phyloP scores from a whole-genome alignment of 1,140 invertebrate genomes.

The Charaxes varanes region DNA sequence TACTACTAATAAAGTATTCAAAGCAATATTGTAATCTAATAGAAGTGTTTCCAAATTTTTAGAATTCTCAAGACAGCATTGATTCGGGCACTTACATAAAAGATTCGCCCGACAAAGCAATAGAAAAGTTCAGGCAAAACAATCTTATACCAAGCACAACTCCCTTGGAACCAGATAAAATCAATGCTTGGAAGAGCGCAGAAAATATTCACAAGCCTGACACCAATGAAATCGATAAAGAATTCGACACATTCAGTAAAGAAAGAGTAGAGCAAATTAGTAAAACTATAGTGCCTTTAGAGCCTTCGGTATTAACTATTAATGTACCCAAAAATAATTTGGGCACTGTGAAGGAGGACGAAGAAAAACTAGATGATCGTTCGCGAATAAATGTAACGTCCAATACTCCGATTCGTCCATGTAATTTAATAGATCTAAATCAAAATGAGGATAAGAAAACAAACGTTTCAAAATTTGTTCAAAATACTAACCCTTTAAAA shows the following conservation, averaged over 20 bases:
- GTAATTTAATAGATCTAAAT: constrained; percentile 14
- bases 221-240: constrained; percentile 49
- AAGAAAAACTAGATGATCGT: constrained; percentile 53
- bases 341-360: constrained; percentile 60
- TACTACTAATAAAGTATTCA: not conserved
- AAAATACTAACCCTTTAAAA: constrained; percentile 25
- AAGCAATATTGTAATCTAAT: not conserved
- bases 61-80: constrained; percentile 56
- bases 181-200: constrained; percentile 38
- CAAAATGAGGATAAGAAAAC: constrained; percentile 15
- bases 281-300: constrained; percentile 35
- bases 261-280: constrained; percentile 42
- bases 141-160: constrained; percentile 44
- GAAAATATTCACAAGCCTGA: constrained; percentile 38
- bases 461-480: constrained; percentile 3
- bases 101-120: constrained; percentile 21
- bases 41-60: no score
- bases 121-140: constrained; percentile 21
- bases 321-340: constrained; percentile 56
- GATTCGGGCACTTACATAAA: constrained; percentile 51
- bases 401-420: constrained; percentile 16
- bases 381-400: not conserved
- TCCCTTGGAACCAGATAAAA: constrained; percentile 55
- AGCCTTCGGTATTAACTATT: constrained; percentile 42
- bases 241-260: constrained; percentile 65